Base-by-base conservation (phyloP, 2,113 vertebrate species). In the Sigmodon hispidus region DNA sequence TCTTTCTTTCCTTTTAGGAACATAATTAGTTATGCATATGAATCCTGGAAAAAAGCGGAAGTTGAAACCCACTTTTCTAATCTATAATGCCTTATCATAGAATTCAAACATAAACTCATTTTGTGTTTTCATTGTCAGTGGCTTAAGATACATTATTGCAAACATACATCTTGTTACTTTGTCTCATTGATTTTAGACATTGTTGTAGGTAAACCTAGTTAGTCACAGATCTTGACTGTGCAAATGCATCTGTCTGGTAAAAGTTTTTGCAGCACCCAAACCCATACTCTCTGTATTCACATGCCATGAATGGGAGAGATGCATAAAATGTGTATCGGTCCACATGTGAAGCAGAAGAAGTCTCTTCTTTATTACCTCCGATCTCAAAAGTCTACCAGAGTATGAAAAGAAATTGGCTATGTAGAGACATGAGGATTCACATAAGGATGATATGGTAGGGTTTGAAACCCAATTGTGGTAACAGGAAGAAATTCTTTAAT, bases 51-150 rank as follows among this genome's bases (percentile, higher is more conserved):
- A 55, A 80, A 52, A 69, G 10, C 72, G 5, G 17, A 79, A 22
- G n/a, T 43, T 45, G 61, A 61, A 84, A 1, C 21, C 52, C 11
- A 73, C 7, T 81, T 90, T 83, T 6, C 16, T 94, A 84, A 77
- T 34, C 4, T 36, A 87, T 59, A 55, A n/a, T n/a, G 83, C 8
- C 86, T 89, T 83, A 86, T 36, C 29, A 83, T 77, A 13, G 76
- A 87, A 26, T 67, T 67, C 50, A 94, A 87, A 13, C 1, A 91
- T 24, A 94, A 96, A 87, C 70, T 29, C n/a, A 67, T 48, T 83
- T 83, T 24, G 40, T 13, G 4, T 70, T 76, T 87, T 67, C 34
- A 63, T 3, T 83, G 7, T 69, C 72, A 8, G 29, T 93, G 67
- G 22, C 11, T 21, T 36, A 7, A 40, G 73, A 81, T 11, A 21